Evolutionary conservation across 2,888 invertebrate species (phyloP).

Genomic region (Chymomyza fuscimana): DNA sequence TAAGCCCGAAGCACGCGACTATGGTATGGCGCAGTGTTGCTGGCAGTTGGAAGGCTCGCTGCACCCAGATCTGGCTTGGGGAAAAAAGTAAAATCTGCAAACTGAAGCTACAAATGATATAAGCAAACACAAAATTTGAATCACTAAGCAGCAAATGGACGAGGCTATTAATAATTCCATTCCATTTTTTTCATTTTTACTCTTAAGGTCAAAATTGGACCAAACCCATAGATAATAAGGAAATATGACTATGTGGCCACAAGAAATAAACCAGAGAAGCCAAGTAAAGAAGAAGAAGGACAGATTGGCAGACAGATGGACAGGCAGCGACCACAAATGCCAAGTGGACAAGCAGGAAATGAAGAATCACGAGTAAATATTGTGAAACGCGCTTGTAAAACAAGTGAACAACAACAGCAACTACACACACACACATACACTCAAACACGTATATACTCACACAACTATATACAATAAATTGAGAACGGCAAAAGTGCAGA

Average conservation of each 20-base stretch:
- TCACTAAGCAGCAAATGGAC: slow-evolving; percentile 74
- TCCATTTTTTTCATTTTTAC: neutral
- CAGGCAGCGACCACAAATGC: neutral
- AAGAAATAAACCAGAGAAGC: neutral
- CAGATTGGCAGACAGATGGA: neutral
- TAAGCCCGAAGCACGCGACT: too few species aligned
- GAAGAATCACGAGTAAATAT: slow-evolving; percentile 62
- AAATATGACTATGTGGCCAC: slow-evolving; percentile 62
- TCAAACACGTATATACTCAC: slow-evolving; percentile 8
- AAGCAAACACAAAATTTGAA: slow-evolving; percentile 17
- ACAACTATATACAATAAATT: slow-evolving; percentile 36
- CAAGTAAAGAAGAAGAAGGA: neutral
- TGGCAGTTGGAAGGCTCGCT: too few species aligned
- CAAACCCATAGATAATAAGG: slow-evolving; percentile 55
- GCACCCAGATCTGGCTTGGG: too few species aligned
- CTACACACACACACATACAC: slow-evolving; percentile 34
- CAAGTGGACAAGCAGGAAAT: neutral
- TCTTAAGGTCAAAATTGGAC: neutral
- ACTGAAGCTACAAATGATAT: too few species aligned
- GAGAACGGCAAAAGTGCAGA: slow-evolving; percentile 35
- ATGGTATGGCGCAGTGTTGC: too few species aligned
- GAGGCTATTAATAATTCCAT: slow-evolving; percentile 69
- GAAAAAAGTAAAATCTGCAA: too few species aligned
- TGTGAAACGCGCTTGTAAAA: slow-evolving; percentile 68
- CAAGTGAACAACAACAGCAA: slow-evolving; percentile 34